Conservation (phyloP, 53 echinoderm and acorn worm species). For the Luidia sarsii region DNA sequence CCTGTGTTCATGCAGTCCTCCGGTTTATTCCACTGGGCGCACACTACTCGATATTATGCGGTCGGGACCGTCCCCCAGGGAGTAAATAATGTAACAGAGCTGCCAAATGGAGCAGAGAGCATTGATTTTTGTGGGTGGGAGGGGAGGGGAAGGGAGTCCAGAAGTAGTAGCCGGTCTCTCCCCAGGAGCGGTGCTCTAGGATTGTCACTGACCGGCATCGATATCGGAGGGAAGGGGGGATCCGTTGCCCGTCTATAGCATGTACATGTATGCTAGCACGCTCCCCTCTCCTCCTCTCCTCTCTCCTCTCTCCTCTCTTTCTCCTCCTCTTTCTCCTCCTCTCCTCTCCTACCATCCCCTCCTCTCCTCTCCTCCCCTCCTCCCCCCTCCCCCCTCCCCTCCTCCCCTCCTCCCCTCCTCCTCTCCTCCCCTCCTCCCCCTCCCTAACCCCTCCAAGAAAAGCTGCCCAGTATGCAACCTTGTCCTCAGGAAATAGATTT, state of each 20-base stretch:
- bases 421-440: neutral
- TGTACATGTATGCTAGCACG: neutral
- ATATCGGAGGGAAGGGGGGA: conserved; percentile 11
- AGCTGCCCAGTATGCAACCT: neutral
- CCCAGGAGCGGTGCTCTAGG: conserved; percentile 22
- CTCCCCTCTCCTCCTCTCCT: neutral
- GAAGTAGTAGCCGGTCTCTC: neutral
- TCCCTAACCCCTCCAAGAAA: neutral
- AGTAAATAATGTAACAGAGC: conserved; percentile 58
- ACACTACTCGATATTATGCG: conserved; percentile 17
- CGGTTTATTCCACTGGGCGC: conserved; percentile 18
- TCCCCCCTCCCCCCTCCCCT: neutral
- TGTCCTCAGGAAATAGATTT: conserved; percentile 36
- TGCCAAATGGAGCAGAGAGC: conserved; percentile 48
- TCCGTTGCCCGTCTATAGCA: neutral
- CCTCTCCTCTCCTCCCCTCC: neutral
- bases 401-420: neutral
- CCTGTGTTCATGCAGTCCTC: no score
- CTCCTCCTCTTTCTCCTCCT: neutral
- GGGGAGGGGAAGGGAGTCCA: neutral
- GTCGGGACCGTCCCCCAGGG: neutral
- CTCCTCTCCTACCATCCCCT: no score
- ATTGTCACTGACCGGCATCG: conserved; percentile 22
- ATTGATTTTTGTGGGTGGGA: conserved; percentile 31
- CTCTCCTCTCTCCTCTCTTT: no score